Base-by-base conservation (phyloP, 2,797 vertebrate species). In the Simalia tracyae region DNA sequence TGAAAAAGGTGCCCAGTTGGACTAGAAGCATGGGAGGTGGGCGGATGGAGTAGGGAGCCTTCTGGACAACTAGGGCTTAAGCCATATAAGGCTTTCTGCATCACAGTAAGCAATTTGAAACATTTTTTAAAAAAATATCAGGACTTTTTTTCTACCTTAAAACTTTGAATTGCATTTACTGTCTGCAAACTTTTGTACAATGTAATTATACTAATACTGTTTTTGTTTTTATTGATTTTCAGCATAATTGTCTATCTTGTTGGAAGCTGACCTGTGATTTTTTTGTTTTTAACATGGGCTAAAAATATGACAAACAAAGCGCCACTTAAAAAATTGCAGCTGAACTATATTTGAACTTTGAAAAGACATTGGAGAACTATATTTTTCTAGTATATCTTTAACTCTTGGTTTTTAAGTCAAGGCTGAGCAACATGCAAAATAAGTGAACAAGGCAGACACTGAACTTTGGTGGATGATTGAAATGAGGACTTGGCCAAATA, bases 341-440 rank as follows among this genome's bases (percentile, higher is more conserved):
- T 87, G 59, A 10, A 63, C 24, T 88, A 88, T 88, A 64, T 64
- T 28, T 88, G 60, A 50, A 31, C 46, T 54, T 36, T 54, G 50
- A 31, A 66, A n/a, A 66, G 46, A 88, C 28, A 28, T 31, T 56
- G 17, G 28, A 66, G 63, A 88, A 54, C 63, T 68, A n/a, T 56
- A 50, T 66, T 66, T 88, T 54, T 22, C 61, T 64, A 88, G 87
- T 88, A 31, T 66, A 66, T 68, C 36, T 88, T 88, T 88, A 88
- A 68, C 63, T 31, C 15, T 66, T 68, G 87, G 63, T 50, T 88
- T 68, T 54, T 31, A 63, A 88, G 50, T 60, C 36, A 87, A 60
- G 63, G 15, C 61, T n/a, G 63, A 17, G 50, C 46, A 88, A 50
- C 1, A 1, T 66, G 46, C 61, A 68, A n/a, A 31, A 17, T 46